Base-by-base conservation (phyloP, 2,888 invertebrate species). In the Clostera curtula region DNA sequence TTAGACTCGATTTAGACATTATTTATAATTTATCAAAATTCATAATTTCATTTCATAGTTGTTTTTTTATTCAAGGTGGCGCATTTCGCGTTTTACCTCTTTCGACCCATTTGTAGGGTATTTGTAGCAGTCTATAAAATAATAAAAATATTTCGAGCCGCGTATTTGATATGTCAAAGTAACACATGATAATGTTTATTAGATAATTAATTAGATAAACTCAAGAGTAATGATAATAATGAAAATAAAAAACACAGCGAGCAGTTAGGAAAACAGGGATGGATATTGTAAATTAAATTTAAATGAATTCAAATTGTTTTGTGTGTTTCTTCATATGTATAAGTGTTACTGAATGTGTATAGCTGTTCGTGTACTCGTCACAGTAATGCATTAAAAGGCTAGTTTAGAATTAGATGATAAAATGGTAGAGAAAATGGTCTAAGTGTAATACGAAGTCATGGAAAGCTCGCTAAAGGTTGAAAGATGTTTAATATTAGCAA, bases 151-250 rank as follows among this genome's bases (percentile, higher is more conserved):
- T 76, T 80, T 82, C 80, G 83, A 83, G 83, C 83, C 83, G 83
- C 83, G 83, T 83, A 73, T 71, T 77, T 73, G 67, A 83, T 83
- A 83, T 83, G 83, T 83, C 80, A 83, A 82, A 79, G 82, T 82
- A 82, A 80, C 50, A 71, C 79, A 79, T 79, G 63, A 80, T 79
- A 75, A 79, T 74, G 70, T 66, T 70, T 71, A 72, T 75, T 76
- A 82, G 77, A 65, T 80, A 74, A 72, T 65, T 64, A 75, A 61
- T 70, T 76, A 82, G 80, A 67, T 77, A 76, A 76, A 63, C 67
- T 71, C 67, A 48, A 61, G 72, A 64, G 73, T 68, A 74, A 64
- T 72, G 56, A 65, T 71, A 71, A 40, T 61, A 62, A 51, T 49
- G 37, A 51, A 70, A 59, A 61, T 6, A 63, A 51, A 63, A 60